A percentile compares a stretch with the other conserved stretches of the same genome.
phyloP scores from a whole-genome alignment of 2,888 invertebrate genomes.

The Hypena proboscidalis region DNA sequence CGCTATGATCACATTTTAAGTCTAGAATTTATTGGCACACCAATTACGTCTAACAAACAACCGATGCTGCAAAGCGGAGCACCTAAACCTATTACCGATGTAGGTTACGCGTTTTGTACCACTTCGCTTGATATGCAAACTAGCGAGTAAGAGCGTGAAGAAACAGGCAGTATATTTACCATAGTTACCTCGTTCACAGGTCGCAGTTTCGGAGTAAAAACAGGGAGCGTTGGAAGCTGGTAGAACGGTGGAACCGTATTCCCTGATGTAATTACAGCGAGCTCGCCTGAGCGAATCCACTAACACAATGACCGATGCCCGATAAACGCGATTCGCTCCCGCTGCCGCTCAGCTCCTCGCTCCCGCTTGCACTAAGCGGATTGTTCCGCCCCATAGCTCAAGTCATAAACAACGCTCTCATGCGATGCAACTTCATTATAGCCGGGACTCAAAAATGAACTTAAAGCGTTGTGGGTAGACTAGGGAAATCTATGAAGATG shows the following conservation, averaged over 20 bases:
- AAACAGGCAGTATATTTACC: conserved; percentile 29
- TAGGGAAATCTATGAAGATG: conserved; percentile 1
- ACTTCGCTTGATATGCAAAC: conserved; percentile 23
- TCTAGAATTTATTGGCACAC: neutral
- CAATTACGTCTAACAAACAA: conserved; percentile 9
- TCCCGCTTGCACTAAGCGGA: conserved; percentile 45
- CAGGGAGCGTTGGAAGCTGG: conserved; percentile 52
- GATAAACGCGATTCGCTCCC: conserved; percentile 54
- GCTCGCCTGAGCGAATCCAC: conserved; percentile 66
- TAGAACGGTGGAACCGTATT: conserved; percentile 61
- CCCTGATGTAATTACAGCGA: conserved; percentile 80
- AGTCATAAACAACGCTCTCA: conserved; percentile 61
- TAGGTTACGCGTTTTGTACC: conserved; percentile 15
- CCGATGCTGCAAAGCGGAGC: conserved; percentile 9
- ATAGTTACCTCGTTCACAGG: conserved; percentile 38
- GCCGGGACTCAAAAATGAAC: conserved; percentile 57
- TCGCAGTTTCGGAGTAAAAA: conserved; percentile 56
- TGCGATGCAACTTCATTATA: conserved; percentile 61
- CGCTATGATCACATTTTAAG: too few relatives aligned
- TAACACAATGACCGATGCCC: conserved; percentile 78
- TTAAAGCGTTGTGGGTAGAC: conserved; percentile 8
- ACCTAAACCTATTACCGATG: conserved; percentile 22
- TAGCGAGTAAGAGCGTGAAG: conserved; percentile 19
- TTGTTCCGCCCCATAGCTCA: conserved; percentile 55
- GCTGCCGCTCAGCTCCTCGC: conserved; percentile 34